Evolutionary conservation across 2,888 invertebrate genomes (phyloP).

Genomic region (Pseudococcus jackbeardsleyi): DNA sequence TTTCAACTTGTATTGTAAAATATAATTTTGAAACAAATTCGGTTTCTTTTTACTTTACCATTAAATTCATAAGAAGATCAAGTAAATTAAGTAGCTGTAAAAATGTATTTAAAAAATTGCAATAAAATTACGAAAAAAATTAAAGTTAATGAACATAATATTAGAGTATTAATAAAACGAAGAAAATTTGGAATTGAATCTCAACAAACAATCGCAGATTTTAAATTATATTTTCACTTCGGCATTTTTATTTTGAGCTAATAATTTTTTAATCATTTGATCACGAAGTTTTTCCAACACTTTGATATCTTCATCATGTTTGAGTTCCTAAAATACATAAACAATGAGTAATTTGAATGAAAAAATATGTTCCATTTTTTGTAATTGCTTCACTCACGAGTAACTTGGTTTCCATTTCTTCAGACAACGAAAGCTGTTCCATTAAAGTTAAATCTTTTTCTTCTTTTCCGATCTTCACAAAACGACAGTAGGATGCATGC

Average conservation of each 20-base stretch:
- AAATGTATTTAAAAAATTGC: not conserved
- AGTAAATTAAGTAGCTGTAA: not conserved
- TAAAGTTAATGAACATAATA: no score
- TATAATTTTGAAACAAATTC: not conserved
- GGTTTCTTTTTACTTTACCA: not conserved
- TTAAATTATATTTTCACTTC: conserved; percentile 30
- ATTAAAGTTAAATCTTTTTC: conserved; percentile 46
- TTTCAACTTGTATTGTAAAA: not conserved
- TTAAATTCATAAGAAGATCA: not conserved
- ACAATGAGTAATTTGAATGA: not conserved
- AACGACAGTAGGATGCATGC: conserved; percentile 55
- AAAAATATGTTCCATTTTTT: not conserved
- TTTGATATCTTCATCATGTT: conserved; percentile 31
- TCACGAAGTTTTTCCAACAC: conserved; percentile 34
- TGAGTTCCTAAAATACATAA: not conserved
- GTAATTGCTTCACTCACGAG: conserved; percentile 33
- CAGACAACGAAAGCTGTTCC: conserved; percentile 19
- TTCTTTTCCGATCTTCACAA: conserved; percentile 39
- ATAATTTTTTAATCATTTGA: not conserved
- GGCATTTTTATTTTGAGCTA: conserved; percentile 16
- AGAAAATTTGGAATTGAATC: not conserved
- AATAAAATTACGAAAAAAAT: not conserved
- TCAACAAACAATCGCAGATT: not conserved
- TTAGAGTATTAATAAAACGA: not conserved
- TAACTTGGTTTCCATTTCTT: conserved; percentile 53